Evolutionary conservation across 1,140 invertebrate genomes (phyloP), one percentile per base, ranked within the genome.

Genomic region (Drosophila albomicans): DNA sequence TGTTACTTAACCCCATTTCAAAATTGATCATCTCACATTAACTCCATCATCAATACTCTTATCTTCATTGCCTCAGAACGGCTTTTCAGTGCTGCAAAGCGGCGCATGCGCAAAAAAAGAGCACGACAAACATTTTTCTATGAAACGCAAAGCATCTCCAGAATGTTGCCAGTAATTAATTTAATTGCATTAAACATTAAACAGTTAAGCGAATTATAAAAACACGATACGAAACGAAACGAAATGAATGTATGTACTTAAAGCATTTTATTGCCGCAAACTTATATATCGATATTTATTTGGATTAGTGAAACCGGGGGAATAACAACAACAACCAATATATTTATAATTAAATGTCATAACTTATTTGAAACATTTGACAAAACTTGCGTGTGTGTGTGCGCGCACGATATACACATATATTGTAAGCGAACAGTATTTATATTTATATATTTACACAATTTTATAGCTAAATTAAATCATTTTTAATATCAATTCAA

Each of bases 391-490:
- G 46, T 48, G 16, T 57, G 64, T 76, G 63, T 75, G 75, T 76
- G 63, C 75, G 75, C 66, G 52, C 35, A 10, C 35, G 35, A 38
- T 38, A 38, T 38, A 38, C 35, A 54, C 81, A 82, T 57, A 78
- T 64, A 57, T 75, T 70, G 75, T 91, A 91, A 87, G 87, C 70
- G 59, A 91, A 82, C 87, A 91, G 87, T 91, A 91, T 91, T 91
- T 84, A 91, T 91, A 91, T 91, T 79, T 79, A 81, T 82, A 88
- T 78, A 79, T 82, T 75, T 87, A 86, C 78, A 87, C 81, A 79
- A 81, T 90, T 88, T 81, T 81, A 81, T 89, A 88, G 85, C 68
- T 85, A 88, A 88, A 89, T 89, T 78, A 85, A 89, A 88, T 79
- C 65, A 79, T 81, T 80, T 84, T 77, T 71, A 51, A 75, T 61